A percentile compares a stretch with the other conserved stretches of the same genome.
phyloP scores from a whole-genome alignment of 2,113 vertebrate genomes.

The Burhinus bistriatus region DNA sequence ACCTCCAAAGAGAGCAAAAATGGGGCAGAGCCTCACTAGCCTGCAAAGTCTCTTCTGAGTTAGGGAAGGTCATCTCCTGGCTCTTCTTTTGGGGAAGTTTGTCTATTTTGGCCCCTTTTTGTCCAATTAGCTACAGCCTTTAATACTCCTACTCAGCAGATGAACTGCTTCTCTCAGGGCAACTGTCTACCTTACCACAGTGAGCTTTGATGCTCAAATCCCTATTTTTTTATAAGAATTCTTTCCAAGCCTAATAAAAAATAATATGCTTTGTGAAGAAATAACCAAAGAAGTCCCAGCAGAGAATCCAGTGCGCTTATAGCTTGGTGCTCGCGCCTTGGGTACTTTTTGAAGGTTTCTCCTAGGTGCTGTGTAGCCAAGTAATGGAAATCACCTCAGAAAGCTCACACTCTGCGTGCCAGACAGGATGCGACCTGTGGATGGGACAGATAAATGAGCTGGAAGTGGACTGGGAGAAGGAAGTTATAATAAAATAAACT shows the following conservation, averaged over 20 bases:
- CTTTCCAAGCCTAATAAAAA: slow-evolving; percentile 13
- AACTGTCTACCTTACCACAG: background rate
- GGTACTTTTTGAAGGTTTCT: background rate
- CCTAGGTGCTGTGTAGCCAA: background rate
- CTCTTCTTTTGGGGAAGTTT: background rate
- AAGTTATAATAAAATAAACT: background rate
- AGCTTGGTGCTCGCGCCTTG: background rate
- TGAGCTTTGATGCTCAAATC: background rate
- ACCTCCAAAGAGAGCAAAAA: background rate
- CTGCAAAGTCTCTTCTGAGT: background rate
- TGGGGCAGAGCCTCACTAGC: background rate
- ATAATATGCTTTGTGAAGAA: background rate
- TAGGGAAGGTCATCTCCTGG: background rate
- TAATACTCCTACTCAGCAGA: background rate
- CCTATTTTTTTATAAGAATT: background rate
- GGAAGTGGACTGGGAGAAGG: background rate
- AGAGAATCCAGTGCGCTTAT: background rate
- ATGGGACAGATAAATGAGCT: background rate
- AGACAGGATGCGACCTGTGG: background rate
- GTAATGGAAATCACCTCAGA: background rate
- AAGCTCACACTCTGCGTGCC: background rate
- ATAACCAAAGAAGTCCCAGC: background rate
- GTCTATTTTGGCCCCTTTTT: background rate
- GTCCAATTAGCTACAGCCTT: background rate
- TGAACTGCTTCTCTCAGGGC: background rate